Evolutionary conservation across 2,888 invertebrate genomes (phyloP), one percentile per base, ranked within the genome.

Genomic region (Hetaerina titia): DNA sequence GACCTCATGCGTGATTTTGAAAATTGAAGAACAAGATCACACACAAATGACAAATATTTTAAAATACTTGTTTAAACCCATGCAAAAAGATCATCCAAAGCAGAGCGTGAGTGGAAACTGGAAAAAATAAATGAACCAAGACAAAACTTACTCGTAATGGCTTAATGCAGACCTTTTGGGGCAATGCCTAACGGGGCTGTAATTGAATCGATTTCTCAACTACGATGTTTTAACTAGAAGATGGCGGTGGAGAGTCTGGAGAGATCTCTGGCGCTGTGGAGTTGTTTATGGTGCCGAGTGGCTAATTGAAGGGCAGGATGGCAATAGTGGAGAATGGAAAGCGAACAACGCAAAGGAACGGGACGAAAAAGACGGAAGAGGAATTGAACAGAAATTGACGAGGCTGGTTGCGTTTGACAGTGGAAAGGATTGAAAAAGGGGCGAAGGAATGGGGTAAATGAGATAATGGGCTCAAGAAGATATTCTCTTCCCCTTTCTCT

Each of bases 331-430:
- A n/a, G 45, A 45, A 45, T 45, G 45, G 45, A 45, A 45, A 45
- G 45, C 4, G 45, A 45, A 45, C 4, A 45, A 45, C 45, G 45
- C 4, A 45, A 45, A 88, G 6, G 88, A 56, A 88, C 17, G 56
- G 5, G 90, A 74, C 31, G 69, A 31, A 56, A 56, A 31, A 22
- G 45, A n/a, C 22, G 69, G 19, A 74, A 92, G 56, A 74, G 92
- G n/a, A 56, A n/a, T 69, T 17, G 69, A 92, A 69, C 56, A 69
- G 69, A 64, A 92, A 92, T 92, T 69, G 69, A 69, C 22, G 92
- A 69, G 69, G 92, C 11, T 92, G 69, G 31, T 64, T 92, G 92
- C 69, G 69, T 56, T 56, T 92, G 92, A 92, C 92, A 92, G 92
- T 56, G 92, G 57, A 60, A 25, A 63, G 31, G 92, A 92, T 64